phyloP scores from a whole-genome alignment of 1,140 invertebrate genomes.

The Pogonognathellus flavescens region DNA sequence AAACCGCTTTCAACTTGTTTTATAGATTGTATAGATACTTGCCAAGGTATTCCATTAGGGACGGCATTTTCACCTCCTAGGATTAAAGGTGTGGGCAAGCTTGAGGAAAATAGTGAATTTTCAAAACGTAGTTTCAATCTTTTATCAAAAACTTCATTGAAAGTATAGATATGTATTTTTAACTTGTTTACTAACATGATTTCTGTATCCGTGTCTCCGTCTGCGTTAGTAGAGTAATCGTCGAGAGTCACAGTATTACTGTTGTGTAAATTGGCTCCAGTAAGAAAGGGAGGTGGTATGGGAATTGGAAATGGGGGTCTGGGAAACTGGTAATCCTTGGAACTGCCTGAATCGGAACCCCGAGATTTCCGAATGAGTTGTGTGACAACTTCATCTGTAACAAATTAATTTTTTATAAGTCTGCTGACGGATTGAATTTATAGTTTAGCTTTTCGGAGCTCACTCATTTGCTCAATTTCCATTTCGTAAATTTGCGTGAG shows the following conservation, averaged over 20 bases:
- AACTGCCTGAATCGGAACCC: background rate
- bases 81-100: constrained; percentile 27
- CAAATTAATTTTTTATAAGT: background rate
- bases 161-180: background rate
- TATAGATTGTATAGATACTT: constrained; percentile 58
- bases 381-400: background rate
- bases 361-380: background rate
- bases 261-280: background rate
- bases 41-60: constrained; percentile 57
- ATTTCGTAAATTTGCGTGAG: constrained; percentile 54
- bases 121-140: background rate
- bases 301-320: background rate
- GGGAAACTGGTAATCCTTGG: background rate
- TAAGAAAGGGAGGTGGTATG: constrained; percentile 2
- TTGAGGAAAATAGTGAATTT: background rate
- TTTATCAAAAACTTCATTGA: background rate
- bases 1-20: background rate
- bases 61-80: constrained; percentile 56
- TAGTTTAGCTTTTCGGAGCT: no score
- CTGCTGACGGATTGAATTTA: background rate
- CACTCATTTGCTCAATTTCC: constrained; percentile 56
- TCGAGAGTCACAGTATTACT: no score
- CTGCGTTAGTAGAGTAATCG: background rate
- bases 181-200: background rate
- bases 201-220: background rate